phyloP scores from a whole-genome alignment of 2,797 vertebrate genomes.

The Crypturellus tataupa region DNA sequence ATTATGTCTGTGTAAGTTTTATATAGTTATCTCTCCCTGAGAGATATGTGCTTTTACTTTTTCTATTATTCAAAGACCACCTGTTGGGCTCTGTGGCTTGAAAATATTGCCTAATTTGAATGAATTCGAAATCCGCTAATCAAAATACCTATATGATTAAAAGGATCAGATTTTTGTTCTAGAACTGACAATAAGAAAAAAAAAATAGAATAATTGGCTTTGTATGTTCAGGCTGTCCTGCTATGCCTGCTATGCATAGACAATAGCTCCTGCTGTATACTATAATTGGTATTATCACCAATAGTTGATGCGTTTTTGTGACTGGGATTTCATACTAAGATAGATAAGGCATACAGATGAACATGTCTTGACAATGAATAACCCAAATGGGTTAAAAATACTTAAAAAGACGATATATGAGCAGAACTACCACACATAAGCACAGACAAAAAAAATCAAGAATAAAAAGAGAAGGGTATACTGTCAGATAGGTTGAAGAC shows the following conservation, averaged over 20 bases:
- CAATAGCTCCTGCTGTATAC: background rate
- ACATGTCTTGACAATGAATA: slow-evolving; percentile 44
- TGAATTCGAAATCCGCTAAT: background rate
- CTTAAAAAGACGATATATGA: slow-evolving; percentile 44
- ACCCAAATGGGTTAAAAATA: background rate
- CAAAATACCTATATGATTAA: background rate
- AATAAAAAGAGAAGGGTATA: background rate
- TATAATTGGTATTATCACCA: background rate
- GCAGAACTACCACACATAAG: slow-evolving; percentile 5
- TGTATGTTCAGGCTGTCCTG: slow-evolving; percentile 10
- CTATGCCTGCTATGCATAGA: background rate
- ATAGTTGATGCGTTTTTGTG: slow-evolving; percentile 8
- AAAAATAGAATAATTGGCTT: background rate
- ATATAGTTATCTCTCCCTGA: background rate
- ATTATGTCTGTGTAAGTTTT: background rate
- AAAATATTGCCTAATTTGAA: background rate
- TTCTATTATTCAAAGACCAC: background rate
- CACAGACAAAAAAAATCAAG: background rate
- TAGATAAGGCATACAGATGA: slow-evolving; percentile 43
- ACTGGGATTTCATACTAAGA: slow-evolving; percentile 38
- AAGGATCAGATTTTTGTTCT: background rate
- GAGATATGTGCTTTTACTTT: background rate
- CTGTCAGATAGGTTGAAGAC: background rate
- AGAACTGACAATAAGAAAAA: background rate
- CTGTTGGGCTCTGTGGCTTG: background rate